A percentile compares a stretch with the other conserved stretches of the same genome.
These are phyloP conservation scores for Palaemon carinicauda DNA, from an alignment of 1,140 invertebrate species.

Conservation along the genomic window DNA sequence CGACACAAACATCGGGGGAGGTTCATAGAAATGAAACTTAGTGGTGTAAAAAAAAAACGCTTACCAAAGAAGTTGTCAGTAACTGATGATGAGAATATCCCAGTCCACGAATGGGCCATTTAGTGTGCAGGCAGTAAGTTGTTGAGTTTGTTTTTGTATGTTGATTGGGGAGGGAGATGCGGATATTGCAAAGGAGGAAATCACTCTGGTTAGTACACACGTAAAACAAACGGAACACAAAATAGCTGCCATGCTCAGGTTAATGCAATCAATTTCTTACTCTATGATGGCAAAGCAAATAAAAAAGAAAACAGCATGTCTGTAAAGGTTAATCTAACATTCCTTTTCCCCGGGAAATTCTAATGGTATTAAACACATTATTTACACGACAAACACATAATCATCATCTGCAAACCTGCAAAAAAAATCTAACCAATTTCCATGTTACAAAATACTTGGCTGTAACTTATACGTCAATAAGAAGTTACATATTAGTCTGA, in stretches of 20 bases:
- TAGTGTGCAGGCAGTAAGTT: constrained; percentile 11
- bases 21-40: neutral
- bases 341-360: neutral
- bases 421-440: no score
- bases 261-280: neutral
- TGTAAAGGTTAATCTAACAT: neutral
- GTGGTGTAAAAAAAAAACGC: constrained; percentile 65
- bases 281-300: neutral
- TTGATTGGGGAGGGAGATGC: neutral
- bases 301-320: neutral
- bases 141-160: neutral
- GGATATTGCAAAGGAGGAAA: neutral
- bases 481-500: no score
- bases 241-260: constrained; percentile 16
- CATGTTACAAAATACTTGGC: no score
- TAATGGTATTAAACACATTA: no score
- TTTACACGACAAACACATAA: no score
- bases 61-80: constrained; percentile 99
- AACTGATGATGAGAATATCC: constrained; percentile 71
- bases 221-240: constrained; percentile 3
- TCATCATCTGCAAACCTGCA: no score
- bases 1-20: no score
- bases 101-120: constrained; percentile 5
- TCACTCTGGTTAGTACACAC: constrained; percentile 7
- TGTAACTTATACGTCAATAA: no score